These are phyloP conservation scores for Platysternon megacephalum DNA, from an alignment of 2,113 vertebrate genomes.

Conservation along the genomic window DNA sequence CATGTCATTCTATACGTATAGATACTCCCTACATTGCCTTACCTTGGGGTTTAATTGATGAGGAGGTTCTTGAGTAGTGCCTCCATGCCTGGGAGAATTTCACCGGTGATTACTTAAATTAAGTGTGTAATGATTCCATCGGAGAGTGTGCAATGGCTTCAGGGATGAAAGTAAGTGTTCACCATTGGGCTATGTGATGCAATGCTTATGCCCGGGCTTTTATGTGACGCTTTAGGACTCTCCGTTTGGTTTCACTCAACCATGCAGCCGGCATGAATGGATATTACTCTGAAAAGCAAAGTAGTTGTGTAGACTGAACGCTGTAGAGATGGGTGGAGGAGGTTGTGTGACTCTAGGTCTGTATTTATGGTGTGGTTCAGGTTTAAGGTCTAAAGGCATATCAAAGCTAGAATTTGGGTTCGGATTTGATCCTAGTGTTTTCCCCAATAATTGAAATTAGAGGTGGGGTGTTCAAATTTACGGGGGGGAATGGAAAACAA, in stretches of 20 bases:
- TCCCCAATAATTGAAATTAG: neutral
- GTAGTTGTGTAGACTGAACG: neutral
- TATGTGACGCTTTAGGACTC: neutral
- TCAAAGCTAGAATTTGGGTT: neutral
- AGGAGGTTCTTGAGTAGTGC: neutral
- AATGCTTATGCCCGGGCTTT: neutral
- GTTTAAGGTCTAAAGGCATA: neutral
- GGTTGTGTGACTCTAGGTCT: neutral
- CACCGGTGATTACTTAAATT: neutral
- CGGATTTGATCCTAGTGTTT: neutral
- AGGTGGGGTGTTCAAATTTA: neutral
- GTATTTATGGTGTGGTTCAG: no score
- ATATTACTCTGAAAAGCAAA: neutral
- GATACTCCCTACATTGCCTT: neutral
- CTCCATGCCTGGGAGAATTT: neutral
- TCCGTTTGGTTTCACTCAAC: neutral
- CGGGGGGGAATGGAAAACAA: neutral
- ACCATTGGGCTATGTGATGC: neutral
- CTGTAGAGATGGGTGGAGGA: neutral
- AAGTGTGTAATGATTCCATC: neutral
- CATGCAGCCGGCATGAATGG: neutral
- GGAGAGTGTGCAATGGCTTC: neutral
- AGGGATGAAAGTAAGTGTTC: neutral
- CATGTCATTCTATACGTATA: neutral
- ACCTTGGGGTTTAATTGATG: neutral